Percentiles rank a stretch among this genome's conserved stretches.
Evolutionary conservation across 1,140 invertebrate genomes (phyloP).

Genomic region (Rhyzopertha dominica): DNA sequence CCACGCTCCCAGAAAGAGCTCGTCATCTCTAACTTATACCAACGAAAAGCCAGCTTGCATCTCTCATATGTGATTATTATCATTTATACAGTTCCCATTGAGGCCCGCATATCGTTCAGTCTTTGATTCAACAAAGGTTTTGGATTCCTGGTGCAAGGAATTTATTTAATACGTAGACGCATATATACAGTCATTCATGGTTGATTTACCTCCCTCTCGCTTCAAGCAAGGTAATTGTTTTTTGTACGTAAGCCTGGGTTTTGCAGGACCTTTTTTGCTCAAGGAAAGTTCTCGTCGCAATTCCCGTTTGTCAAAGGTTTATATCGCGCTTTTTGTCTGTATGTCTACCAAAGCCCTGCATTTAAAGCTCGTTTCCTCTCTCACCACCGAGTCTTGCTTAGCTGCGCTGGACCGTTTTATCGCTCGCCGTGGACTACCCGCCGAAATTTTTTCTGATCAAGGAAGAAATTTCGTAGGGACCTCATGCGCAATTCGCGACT

Average conservation of each 20-base stretch:
- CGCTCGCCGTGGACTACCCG: constrained; percentile 32
- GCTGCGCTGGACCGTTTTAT: constrained; percentile 34
- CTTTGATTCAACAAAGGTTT: constrained; percentile 5
- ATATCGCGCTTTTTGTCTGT: constrained; percentile 32
- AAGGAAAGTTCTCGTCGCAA: too few species aligned
- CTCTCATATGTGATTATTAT: background rate
- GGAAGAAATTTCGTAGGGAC: constrained; percentile 18
- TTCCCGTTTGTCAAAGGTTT: too few species aligned
- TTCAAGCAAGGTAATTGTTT: too few species aligned
- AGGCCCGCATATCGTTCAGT: background rate
- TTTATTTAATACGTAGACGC: background rate
- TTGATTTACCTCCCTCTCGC: too few species aligned
- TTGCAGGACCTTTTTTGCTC: too few species aligned
- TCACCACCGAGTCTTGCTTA: constrained; percentile 25
- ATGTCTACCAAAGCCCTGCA: constrained; percentile 28
- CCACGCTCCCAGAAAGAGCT: background rate
- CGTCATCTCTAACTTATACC: background rate
- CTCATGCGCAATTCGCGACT: too few species aligned
- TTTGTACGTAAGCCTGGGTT: too few species aligned
- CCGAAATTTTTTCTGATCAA: constrained; percentile 28
- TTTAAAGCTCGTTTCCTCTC: constrained; percentile 21
- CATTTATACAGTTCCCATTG: background rate
- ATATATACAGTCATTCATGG: constrained; percentile 1
- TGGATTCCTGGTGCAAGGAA: background rate
- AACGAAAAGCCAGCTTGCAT: background rate